Evolutionary conservation across 2,888 invertebrate genomes (phyloP), one percentile per base, ranked within the genome.

Genomic region (Eulithis testata): DNA sequence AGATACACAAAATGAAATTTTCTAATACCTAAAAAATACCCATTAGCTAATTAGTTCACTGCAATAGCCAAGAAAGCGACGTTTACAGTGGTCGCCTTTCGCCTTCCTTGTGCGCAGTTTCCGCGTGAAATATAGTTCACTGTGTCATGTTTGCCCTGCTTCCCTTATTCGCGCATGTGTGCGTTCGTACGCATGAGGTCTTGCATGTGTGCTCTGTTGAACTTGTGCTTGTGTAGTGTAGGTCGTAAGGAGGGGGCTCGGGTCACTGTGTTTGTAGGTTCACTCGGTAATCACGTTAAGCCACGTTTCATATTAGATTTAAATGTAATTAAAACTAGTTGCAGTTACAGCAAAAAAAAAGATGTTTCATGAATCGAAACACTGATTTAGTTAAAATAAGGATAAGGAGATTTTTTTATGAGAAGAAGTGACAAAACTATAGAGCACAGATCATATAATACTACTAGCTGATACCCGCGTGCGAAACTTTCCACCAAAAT

Each of bases 181-280:
- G 68, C 64, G 72, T 74, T 76, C 73, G 76, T 68, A 76, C 73
- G 73, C 73, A 72, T 73, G 72, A 68, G 53, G 27, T 44, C 55
- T 70, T 53, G 72, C 52, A 49, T 56, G 73, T 71, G 66, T 74
- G 70, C 66, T 75, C 63, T 63, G 71, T 43, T 73, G 67, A 73
- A 73, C 73, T 73, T 73, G 73, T 60, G 73, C 76, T 55, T 76
- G 78, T 78, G 82, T 79, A 78, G 80, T 76, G 82, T 79, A 78
- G 80, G 82, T 77, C 79, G 77, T 73, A 74, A 81, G 78, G 81
- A 79, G 81, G 69, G 69, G 59, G 77, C 70, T 76, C 79, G 80
- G 90, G 91, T 89, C 90, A 89, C 78, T 85, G 83, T 90, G 90
- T 89, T 87, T 89, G 80, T 90, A 84, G 89, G 89, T 84, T 60